phyloP scores from a whole-genome alignment of 2,113 vertebrate genomes.

The Strigops habroptila region DNA sequence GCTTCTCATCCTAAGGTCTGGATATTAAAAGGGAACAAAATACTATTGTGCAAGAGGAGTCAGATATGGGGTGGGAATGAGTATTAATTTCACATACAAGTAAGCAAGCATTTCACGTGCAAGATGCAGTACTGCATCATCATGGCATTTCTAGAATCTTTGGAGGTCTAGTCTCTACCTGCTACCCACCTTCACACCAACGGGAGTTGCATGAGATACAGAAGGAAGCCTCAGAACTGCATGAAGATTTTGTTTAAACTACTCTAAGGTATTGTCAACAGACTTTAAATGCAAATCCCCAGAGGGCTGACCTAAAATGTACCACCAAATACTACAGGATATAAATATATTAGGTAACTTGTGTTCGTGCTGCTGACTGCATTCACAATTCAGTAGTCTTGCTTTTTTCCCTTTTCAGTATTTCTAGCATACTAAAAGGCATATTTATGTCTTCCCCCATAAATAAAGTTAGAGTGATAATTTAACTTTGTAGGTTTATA shows the following conservation, averaged over 20 bases:
- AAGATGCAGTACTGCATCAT: neutral
- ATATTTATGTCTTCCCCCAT: neutral
- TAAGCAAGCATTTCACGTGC: neutral
- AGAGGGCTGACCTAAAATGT: neutral
- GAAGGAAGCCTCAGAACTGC: conserved; percentile 7
- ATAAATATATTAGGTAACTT: neutral
- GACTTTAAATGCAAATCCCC: conserved; percentile 35
- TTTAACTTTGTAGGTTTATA: conserved; percentile 45
- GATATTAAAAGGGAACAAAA: neutral
- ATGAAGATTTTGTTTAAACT: neutral
- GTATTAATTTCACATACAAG: neutral
- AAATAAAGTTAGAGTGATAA: conserved; percentile 49
- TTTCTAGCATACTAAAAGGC: conserved; percentile 15
- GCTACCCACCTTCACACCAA: neutral
- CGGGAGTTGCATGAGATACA: neutral
- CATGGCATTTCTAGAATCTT: neutral
- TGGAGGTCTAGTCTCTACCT: conserved; percentile 15
- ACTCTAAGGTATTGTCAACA: neutral
- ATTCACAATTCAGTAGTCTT: conserved; percentile 21
- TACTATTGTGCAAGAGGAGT: neutral
- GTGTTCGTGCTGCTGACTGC: neutral
- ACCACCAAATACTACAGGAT: neutral
- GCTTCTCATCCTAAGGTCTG: neutral
- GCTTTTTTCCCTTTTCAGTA: conserved; percentile 3
- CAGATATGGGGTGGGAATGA: neutral